Percentiles rank a stretch among this genome's conserved stretches.
Conservation (phyloP, 2,888 invertebrate genomes). For the Kuschelorhynchus macadamiae region DNA sequence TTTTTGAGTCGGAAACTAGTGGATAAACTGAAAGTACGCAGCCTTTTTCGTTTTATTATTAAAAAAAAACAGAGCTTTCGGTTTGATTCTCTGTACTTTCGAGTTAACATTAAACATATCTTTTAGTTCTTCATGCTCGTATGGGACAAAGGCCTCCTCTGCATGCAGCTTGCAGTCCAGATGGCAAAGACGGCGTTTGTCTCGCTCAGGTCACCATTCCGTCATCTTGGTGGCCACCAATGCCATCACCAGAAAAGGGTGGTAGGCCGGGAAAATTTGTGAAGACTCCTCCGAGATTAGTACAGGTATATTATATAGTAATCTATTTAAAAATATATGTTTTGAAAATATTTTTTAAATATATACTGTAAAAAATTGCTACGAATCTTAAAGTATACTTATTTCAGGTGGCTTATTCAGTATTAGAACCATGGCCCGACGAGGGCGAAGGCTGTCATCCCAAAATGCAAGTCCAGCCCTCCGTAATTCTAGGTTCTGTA, state of each 20-base stretch:
- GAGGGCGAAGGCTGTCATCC: conserved; percentile 81
- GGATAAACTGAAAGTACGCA: neutral
- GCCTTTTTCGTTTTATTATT: no score
- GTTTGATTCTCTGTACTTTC: neutral
- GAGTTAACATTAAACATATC: neutral
- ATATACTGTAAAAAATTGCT: no score
- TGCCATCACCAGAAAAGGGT: conserved; percentile 76
- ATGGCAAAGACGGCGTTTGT: conserved; percentile 93
- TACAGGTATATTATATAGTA: conserved; percentile 69
- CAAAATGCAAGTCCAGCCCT: conserved; percentile 77
- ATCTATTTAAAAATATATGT: no score
- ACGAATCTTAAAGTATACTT: no score
- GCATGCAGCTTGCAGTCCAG: conserved; percentile 93
- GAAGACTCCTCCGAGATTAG: conserved; percentile 77
- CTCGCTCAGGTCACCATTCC: conserved; percentile 88
- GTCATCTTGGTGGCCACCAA: conserved; percentile 91
- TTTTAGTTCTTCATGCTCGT: conserved; percentile 79
- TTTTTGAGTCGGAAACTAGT: no score
- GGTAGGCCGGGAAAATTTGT: conserved; percentile 68
- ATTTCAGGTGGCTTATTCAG: conserved; percentile 82
- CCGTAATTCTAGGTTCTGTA: conserved; percentile 73
- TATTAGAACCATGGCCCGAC: conserved; percentile 83
- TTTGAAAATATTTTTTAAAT: no score
- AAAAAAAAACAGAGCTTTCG: no score
- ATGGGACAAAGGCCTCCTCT: conserved; percentile 74